Percentiles rank a stretch among this genome's conserved stretches.
Conservation (phyloP, 2,113 vertebrate species). For the Jaculus jaculus region DNA sequence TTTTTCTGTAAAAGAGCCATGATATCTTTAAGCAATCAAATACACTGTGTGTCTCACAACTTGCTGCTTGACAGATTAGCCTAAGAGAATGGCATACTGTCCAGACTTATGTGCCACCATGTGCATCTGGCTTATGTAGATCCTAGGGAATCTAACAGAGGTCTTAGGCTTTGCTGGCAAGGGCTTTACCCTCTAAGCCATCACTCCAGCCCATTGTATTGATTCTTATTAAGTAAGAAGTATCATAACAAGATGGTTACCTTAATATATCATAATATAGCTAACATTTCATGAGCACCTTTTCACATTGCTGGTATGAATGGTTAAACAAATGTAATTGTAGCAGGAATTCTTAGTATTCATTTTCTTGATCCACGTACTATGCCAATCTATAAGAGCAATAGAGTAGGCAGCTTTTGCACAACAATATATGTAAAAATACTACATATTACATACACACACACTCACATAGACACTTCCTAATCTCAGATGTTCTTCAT, state of each 20-base stretch:
- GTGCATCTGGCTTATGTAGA: too few relatives aligned
- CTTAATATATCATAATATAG: neutral
- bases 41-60: neutral
- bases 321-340: neutral
- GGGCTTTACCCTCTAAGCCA: too few relatives aligned
- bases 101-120: neutral
- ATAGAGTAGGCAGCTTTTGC: neutral
- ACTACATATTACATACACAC: neutral
- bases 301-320: neutral
- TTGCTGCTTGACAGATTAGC: neutral
- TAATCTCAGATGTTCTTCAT: neutral
- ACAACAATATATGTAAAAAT: neutral
- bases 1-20: neutral
- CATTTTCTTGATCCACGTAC: neutral
- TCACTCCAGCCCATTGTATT: too few relatives aligned
- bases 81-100: neutral
- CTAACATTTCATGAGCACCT: neutral
- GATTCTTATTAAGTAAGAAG: neutral
- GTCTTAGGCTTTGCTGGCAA: too few relatives aligned
- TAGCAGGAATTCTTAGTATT: neutral
- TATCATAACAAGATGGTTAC: neutral
- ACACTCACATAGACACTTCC: fast-evolving
- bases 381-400: neutral
- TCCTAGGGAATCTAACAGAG: too few relatives aligned
- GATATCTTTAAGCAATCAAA: neutral